Evolutionary conservation across 2,113 vertebrate genomes (phyloP), one percentile per base, ranked within the genome.

Genomic region (Furnarius figulus): DNA sequence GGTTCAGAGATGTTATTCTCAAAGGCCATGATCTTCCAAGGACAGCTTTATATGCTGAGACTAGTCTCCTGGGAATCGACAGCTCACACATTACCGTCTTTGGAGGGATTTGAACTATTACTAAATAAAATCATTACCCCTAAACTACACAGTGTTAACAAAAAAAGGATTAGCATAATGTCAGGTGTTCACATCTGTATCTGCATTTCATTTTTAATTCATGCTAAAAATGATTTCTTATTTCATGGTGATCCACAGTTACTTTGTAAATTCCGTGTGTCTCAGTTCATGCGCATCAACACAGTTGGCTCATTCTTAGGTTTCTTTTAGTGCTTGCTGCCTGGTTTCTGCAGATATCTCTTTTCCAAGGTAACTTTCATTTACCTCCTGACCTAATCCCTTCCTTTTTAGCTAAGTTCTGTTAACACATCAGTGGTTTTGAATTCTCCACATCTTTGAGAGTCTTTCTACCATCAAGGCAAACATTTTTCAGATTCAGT

Each of bases 71-170:
- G 18, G 56, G 67, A 91, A 90, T 21, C 4, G 9, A 21, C 24
- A 81, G 12, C 25, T 73, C 40, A n/a, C 9, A 63, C 6, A 8
- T 39, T 39, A 37, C 10, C 14, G 47, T 44, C 16, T 81, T 71
- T 25, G 23, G 13, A 78, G 44, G 7, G 6, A 50, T 67, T 17
- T 30, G 28, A 58, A 18, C 13, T 28, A 20, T 6, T 37, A 7
- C 39, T 47, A 19, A 17, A 19, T 14, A 18, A 14, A 61, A 17
- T 53, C 16, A 83, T 68, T 89, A 62, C 40, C 25, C 14, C 22
- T 0, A 0, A 67, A n/a, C 28, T 44, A 14, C 23, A 30, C 2
- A 3, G 1, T 35, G 39, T 53, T 67, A 75, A 63, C 13, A 46
- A 37, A 18, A 62, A 67, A 72, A 78, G 18, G 14, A 24, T 71